Percentiles rank a stretch among this genome's conserved stretches.
Evolutionary conservation across 2,888 invertebrate genomes (phyloP).

Genomic region (Lamellibrachia columna): DNA sequence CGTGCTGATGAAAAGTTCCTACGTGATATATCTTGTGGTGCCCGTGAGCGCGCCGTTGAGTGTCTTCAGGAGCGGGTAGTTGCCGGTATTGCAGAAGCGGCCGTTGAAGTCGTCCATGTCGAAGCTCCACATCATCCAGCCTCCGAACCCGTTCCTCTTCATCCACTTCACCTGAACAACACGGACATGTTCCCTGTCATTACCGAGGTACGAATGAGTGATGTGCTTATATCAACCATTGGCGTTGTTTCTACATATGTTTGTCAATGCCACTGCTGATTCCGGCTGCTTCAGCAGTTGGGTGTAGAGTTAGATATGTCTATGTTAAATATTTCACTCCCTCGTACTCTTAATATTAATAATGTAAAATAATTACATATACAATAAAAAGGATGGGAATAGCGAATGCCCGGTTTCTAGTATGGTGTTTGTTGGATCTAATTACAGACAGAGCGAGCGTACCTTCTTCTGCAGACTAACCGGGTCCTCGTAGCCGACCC

Average conservation of each 20-base stretch:
- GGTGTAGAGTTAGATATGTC: too few relatives aligned
- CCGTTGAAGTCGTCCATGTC: neutral
- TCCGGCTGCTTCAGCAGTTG: too few relatives aligned
- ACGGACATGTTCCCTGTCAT: neutral
- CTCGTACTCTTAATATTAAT: too few relatives aligned
- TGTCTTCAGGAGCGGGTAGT: conserved; percentile 7
- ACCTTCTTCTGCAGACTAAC: neutral
- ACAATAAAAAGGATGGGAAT: too few relatives aligned
- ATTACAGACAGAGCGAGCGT: neutral
- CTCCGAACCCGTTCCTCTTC: conserved; percentile 6
- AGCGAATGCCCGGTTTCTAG: too few relatives aligned
- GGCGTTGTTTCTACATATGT: too few relatives aligned
- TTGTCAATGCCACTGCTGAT: too few relatives aligned
- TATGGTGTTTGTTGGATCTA: too few relatives aligned
- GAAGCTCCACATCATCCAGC: conserved; percentile 12
- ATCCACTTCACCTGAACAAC: neutral
- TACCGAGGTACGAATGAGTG: too few relatives aligned
- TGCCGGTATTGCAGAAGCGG: neutral
- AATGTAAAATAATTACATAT: too few relatives aligned
- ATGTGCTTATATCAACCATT: too few relatives aligned
- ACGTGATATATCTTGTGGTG: neutral
- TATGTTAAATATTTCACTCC: too few relatives aligned
- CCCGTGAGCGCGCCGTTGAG: neutral
- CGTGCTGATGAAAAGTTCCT: neutral
- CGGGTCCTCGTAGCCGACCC: neutral